Evolutionary conservation across 2,888 invertebrate genomes (phyloP), one percentile per base, ranked within the genome.

Genomic region (Beris morrisii): DNA sequence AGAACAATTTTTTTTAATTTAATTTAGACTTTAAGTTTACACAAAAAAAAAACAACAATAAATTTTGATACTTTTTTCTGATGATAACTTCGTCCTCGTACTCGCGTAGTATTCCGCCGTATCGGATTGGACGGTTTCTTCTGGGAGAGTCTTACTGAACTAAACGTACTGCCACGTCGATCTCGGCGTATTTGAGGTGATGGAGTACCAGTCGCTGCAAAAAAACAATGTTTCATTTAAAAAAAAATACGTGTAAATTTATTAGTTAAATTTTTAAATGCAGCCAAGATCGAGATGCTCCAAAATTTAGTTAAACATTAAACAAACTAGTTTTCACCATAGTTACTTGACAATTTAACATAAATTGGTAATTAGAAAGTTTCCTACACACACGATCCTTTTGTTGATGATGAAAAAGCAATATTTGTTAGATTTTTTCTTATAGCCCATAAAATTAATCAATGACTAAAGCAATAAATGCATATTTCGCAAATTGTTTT

Each of bases 121-220:
- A 85, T 83, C 3, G 84, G 85, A 75, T 83, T 83, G 65, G 76
- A 78, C 59, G 79, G 80, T 31, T 79, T 75, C 70, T 82, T 82
- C 70, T 84, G 84, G 0, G 85, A 83, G 6, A 85, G 77, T 44
- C 85, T 79, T 75, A 86, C 84, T 5, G 85, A 86, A 73, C 84
- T 85, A 72, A 84, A 85, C 43, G 83, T 84, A 64, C 82, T 79
- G 58, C 80, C 77, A 30, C 80, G 76, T 58, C 79, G 77, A 1
- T 80, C 79, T 30, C 79, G 75, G 5, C 79, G 76, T 64, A 81
- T 79, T 72, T 79, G 79, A 22, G 79, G 79, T 4, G 80, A 78
- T n/a, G 80, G 80, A 12, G 81, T 80, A 12, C 76, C 81, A 65
- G 77, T 80, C 45, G 80, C 81, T 81, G 38, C 1, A 56, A 5